Percentiles rank a stretch among this genome's conserved stretches.
phyloP scores from a whole-genome alignment of 2,888 invertebrate genomes.

The Cataglyphis livida region DNA sequence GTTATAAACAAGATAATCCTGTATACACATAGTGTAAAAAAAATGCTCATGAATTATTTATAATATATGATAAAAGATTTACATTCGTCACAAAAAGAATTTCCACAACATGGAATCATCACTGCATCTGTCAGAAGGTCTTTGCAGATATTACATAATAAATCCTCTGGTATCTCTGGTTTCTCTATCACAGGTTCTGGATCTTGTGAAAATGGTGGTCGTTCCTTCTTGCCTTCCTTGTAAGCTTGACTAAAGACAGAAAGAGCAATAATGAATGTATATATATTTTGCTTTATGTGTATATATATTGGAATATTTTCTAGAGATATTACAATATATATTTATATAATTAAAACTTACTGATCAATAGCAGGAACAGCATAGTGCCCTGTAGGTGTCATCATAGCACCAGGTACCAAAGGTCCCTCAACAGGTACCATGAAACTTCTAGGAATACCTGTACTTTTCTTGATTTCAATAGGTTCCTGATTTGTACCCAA shows the following conservation, averaged over 20 bases:
- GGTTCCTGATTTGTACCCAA: conserved; percentile 89
- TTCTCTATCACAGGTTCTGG: conserved; percentile 87
- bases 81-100: conserved; percentile 99
- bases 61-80: conserved; percentile 83
- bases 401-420: conserved; percentile 95
- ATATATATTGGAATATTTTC: conserved; percentile 33
- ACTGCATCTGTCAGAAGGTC: conserved; percentile 98
- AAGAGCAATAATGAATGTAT: conserved; percentile 16
- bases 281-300: conserved; percentile 14
- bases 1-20: conserved; percentile 3
- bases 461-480: conserved; percentile 95
- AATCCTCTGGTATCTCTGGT: conserved; percentile 95
- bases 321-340: conserved; percentile 23
- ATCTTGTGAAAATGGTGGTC: conserved; percentile 88
- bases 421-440: conserved; percentile 97
- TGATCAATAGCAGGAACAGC: conserved; percentile 96
- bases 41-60: background rate
- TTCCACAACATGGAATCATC: conserved; percentile 99
- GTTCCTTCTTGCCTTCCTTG: conserved; percentile 90
- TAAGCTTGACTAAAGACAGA: conserved; percentile 90
- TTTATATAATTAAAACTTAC: conserved; percentile 86
- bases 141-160: conserved; percentile 96
- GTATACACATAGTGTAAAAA: background rate
- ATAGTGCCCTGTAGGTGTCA: conserved; percentile 94
- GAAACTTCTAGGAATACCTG: conserved; percentile 98